These are phyloP conservation scores for Adoxophyes honmai DNA, from an alignment of 1,140 invertebrate genomes.

Conservation along the genomic window DNA sequence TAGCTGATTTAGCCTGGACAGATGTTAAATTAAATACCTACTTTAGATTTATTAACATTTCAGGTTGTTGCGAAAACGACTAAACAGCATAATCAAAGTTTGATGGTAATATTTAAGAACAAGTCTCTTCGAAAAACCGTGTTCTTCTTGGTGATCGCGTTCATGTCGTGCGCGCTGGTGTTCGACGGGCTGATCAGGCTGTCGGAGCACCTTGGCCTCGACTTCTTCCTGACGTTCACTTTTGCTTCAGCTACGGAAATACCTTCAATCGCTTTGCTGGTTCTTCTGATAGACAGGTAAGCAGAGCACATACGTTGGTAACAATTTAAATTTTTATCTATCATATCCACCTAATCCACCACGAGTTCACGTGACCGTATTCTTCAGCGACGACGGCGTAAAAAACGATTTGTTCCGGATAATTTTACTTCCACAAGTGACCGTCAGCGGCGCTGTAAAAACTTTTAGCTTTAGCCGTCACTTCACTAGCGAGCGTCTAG, in stretches of 20 bases:
- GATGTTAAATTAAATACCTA: too few relatives aligned
- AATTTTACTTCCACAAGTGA: too few relatives aligned
- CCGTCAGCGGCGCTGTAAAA: too few relatives aligned
- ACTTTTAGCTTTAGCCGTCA: too few relatives aligned
- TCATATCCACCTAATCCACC: too few relatives aligned
- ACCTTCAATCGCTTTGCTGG: slow-evolving; percentile 36
- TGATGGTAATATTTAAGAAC: slow-evolving; percentile 32
- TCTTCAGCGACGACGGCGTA: too few relatives aligned
- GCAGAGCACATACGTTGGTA: not conserved
- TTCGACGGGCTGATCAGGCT: slow-evolving; percentile 59
- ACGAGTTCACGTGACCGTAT: too few relatives aligned
- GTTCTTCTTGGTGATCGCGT: slow-evolving; percentile 38
- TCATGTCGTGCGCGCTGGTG: slow-evolving; percentile 47
- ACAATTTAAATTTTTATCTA: not conserved
- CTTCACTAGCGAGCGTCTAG: too few relatives aligned
- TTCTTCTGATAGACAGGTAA: slow-evolving; percentile 47
- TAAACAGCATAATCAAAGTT: slow-evolving; percentile 29
- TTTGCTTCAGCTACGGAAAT: slow-evolving; percentile 51
- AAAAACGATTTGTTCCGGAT: too few relatives aligned
- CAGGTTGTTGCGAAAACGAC: slow-evolving; percentile 29
- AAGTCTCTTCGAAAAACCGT: slow-evolving; percentile 30
- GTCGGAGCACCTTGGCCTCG: slow-evolving; percentile 50
- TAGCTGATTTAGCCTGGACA: too few relatives aligned
- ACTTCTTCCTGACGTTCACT: slow-evolving; percentile 64
- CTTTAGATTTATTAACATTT: slow-evolving; percentile 9